These are phyloP conservation scores for Podilymbus podiceps DNA, from an alignment of 2,113 vertebrate genomes.

Conservation along the genomic window DNA sequence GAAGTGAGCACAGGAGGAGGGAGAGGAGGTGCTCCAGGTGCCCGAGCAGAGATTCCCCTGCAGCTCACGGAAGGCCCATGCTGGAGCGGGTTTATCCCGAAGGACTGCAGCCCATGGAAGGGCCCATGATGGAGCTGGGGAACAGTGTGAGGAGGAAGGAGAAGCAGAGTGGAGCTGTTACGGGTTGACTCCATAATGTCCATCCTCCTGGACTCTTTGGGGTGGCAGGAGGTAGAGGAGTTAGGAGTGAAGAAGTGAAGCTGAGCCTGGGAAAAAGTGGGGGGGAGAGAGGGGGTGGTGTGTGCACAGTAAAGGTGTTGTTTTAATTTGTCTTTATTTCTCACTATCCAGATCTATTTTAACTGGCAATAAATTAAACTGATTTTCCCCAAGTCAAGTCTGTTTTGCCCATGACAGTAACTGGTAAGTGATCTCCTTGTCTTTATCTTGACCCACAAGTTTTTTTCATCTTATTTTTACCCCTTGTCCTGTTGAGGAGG, in stretches of 20 bases:
- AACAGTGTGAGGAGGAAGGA: not conserved
- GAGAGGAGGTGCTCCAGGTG: not conserved
- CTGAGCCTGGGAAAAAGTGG: not conserved
- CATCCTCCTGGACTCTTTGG: rapidly evolving
- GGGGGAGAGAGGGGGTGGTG: rapidly evolving
- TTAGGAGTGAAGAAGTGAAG: not conserved
- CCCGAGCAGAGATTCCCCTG: not conserved
- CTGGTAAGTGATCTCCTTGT: not conserved
- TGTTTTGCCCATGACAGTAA: not conserved
- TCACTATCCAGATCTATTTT: not conserved
- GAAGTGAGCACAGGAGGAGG: not conserved
- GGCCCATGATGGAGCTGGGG: not conserved
- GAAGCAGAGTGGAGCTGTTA: not conserved
- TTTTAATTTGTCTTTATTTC: not conserved
- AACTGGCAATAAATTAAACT: not conserved
- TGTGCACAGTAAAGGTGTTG: not conserved
- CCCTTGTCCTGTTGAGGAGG: not conserved
- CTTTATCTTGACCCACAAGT: not conserved
- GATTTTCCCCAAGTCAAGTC: not conserved
- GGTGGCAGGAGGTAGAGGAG: not conserved
- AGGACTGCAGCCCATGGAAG: not conserved
- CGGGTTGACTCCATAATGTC: not conserved
- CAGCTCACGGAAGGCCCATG: not conserved
- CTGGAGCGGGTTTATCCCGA: not conserved
- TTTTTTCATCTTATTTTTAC: not conserved